Base-by-base conservation (phyloP, 37 sponge, comb jelly and placozoan species). In the Beroe forskalii region DNA sequence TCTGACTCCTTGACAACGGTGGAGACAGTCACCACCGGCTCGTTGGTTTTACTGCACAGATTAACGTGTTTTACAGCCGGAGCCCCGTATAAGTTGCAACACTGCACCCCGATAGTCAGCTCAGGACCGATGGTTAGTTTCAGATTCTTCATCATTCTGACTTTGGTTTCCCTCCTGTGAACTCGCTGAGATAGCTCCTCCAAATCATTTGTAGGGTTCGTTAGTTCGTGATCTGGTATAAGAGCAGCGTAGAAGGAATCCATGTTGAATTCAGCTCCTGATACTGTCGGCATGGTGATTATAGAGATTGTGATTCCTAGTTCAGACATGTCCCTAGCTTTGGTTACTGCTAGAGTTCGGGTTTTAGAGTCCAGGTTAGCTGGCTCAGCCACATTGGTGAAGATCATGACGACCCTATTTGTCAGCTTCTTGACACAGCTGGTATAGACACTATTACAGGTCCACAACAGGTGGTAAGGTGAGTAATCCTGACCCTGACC, bases 371-470 rank as follows among this genome's bases (percentile, higher is more conserved):
- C 86, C 12, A 80, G 23, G 23, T 44, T 80, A n/a, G 37, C 48
- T 20, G 86, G 86, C 27, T 80, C 86, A n/a, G 86, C 28, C 1
- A 80, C 86, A n/a, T 80, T 80, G 55, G 86, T 80, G 86, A 80
- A 80, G 86, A 80, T 80, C 55, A 80, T 80, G 55, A 80, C 86
- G 1, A 44, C 38, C 25, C 86, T 41, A 48, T 9, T 25, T 1
- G 48, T 37, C 48, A 80, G 20, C 48, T 80, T 80, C 55, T 43
- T 80, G 1, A 80, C 86, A 43, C 86, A 80, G 86, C 86, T 80
- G 6, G 86, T 80, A 37, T 43, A 80, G 55, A 43, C 42, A 25
- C 86, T 80, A 25, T 23, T 80, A 42, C 86, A 80, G 1, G 55
- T 44, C 86, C 86, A 80, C n/a, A 80, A 30, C n/a, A 80, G 44